Conservation (phyloP, 2,113 vertebrate genomes). For the Gracilinanus agilis region DNA sequence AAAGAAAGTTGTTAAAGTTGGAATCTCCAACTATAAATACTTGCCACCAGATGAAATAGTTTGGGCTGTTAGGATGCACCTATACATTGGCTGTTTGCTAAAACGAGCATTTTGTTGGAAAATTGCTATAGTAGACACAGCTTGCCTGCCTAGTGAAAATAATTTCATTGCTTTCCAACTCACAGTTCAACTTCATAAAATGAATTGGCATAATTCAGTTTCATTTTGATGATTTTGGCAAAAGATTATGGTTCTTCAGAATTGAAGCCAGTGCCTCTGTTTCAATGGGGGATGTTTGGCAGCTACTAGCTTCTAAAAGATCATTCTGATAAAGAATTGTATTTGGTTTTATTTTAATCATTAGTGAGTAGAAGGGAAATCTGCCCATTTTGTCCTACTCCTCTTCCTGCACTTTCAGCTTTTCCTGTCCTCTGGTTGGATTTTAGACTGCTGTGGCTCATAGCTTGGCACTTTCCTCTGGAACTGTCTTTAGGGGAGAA, state of each 20-base stretch:
- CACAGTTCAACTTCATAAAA: background rate
- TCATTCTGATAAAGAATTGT: background rate
- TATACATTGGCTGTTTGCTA: background rate
- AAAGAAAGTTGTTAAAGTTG: background rate
- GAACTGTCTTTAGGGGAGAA: accelerated
- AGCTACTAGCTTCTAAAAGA: background rate
- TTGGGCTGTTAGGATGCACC: accelerated
- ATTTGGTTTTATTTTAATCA: background rate
- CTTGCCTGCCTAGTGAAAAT: background rate
- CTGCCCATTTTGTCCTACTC: background rate
- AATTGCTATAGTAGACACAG: background rate
- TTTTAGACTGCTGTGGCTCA: background rate
- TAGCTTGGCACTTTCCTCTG: background rate
- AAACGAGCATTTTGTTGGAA: background rate
- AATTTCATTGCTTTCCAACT: background rate
- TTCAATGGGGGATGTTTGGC: background rate
- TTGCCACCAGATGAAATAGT: background rate
- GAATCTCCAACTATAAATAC: accelerated
- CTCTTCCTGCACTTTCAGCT: accelerated
- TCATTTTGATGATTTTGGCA: conserved; percentile 50
- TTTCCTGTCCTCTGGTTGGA: background rate
- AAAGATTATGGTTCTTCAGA: conserved; percentile 11
- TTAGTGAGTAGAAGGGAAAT: background rate
- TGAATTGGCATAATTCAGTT: conserved; percentile 8
- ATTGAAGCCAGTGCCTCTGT: conserved; percentile 44